Evolutionary conservation across 2,888 invertebrate genomes (phyloP).

Genomic region (Protophormia terraenovae): DNA sequence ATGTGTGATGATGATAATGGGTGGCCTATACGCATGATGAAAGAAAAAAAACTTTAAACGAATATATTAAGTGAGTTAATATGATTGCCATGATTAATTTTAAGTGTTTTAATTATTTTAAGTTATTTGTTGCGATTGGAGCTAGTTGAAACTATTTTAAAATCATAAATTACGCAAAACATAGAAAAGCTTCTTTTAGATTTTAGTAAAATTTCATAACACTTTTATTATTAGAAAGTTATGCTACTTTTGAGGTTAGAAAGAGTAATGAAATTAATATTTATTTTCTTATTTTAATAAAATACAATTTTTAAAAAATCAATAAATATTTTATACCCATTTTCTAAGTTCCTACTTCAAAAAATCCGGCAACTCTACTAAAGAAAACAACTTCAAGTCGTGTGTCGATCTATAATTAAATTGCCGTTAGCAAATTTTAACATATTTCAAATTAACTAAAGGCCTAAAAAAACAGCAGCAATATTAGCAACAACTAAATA

Average conservation of each 20-base stretch:
- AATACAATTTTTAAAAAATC: no score
- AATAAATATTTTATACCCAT: no score
- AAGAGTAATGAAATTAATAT: no score
- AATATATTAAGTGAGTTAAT: neutral
- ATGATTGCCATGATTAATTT: slow-evolving; percentile 24
- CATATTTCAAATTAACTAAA: slow-evolving; percentile 10
- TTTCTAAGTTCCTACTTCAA: neutral
- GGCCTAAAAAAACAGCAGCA: neutral
- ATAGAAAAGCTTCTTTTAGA: no score
- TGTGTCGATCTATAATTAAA: slow-evolving; percentile 34
- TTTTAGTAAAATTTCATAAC: no score
- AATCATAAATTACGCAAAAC: no score
- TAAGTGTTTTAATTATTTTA: neutral
- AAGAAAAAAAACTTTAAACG: neutral
- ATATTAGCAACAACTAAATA: slow-evolving; percentile 2
- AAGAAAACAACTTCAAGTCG: neutral
- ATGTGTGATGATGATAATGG: slow-evolving; percentile 36
- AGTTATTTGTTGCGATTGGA: no score
- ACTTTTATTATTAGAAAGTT: no score
- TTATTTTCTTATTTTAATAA: no score
- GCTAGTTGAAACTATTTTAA: no score
- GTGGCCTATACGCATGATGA: slow-evolving; percentile 48
- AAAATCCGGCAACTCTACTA: slow-evolving; percentile 11
- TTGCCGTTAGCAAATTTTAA: slow-evolving; percentile 54
- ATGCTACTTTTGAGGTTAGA: no score